phyloP scores from a whole-genome alignment of 2,797 vertebrate genomes.

The Esox masquinongy region DNA sequence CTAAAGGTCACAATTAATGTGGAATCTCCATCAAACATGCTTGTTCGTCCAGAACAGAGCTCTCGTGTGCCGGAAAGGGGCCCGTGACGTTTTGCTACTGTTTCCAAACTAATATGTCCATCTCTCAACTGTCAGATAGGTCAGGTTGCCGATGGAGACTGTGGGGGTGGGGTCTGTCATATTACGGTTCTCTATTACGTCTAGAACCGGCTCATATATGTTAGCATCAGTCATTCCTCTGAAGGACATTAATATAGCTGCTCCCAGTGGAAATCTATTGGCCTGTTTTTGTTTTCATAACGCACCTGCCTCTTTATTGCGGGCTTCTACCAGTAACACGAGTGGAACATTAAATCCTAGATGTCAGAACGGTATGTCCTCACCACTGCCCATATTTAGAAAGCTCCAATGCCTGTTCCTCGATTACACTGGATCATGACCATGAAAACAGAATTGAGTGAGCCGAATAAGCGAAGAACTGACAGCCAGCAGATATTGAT shows the following conservation, averaged over 20 bases:
- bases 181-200: no score
- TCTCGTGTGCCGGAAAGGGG: neutral
- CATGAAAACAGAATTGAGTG: neutral
- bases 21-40: neutral
- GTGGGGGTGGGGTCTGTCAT: no score
- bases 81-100: neutral
- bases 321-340: neutral
- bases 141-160: no score
- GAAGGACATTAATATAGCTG: neutral
- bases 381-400: neutral
- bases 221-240: neutral
- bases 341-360: neutral
- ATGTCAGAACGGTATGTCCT: neutral
- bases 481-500: neutral
- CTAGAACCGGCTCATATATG: no score
- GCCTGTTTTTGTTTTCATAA: neutral
- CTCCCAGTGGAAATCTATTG: neutral
- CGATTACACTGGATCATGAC: neutral
- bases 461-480: neutral
- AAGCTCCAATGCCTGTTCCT: neutral
- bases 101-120: neutral
- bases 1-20: neutral
- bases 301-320: neutral
- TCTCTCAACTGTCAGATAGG: neutral
- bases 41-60: neutral